Conservation (phyloP, 2,797 vertebrate species). For the Myotis myotis region DNA sequence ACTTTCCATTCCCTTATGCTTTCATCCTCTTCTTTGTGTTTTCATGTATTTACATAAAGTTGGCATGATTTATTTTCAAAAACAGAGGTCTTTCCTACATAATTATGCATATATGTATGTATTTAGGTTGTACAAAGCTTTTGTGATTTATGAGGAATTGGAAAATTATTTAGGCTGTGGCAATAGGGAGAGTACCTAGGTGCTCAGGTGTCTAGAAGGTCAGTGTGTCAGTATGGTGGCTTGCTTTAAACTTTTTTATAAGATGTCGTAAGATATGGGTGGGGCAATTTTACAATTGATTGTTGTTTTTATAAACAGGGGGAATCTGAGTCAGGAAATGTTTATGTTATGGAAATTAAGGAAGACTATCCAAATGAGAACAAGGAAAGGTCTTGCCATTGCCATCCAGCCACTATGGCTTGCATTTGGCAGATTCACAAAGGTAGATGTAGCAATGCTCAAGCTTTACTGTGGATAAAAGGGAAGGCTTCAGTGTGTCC, state of each 20-base stretch:
- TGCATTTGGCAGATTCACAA: not conserved
- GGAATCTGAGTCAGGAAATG: not conserved
- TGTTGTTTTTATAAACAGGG: not conserved
- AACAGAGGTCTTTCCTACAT: not conserved
- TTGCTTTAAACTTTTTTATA: not conserved
- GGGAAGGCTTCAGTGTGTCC: not conserved
- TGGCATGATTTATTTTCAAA: not conserved
- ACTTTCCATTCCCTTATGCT: not conserved
- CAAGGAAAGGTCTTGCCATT: not conserved
- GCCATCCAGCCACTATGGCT: not conserved
- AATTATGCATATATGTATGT: not conserved
- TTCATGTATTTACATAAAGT: not conserved
- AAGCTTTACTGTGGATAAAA: not conserved
- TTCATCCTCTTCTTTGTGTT: not conserved
- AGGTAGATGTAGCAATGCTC: not conserved
- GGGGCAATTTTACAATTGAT: not conserved
- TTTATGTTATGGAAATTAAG: not conserved
- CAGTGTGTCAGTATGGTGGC: not conserved
- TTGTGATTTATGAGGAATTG: not conserved
- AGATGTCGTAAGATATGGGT: not conserved
- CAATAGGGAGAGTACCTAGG: not conserved
- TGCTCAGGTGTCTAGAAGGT: not conserved
- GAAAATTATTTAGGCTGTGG: not conserved
- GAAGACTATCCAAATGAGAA: not conserved
- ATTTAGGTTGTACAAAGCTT: not conserved